These are phyloP conservation scores for Copsychus sechellarum DNA, from an alignment of 2,113 vertebrate genomes.

Conservation along the genomic window DNA sequence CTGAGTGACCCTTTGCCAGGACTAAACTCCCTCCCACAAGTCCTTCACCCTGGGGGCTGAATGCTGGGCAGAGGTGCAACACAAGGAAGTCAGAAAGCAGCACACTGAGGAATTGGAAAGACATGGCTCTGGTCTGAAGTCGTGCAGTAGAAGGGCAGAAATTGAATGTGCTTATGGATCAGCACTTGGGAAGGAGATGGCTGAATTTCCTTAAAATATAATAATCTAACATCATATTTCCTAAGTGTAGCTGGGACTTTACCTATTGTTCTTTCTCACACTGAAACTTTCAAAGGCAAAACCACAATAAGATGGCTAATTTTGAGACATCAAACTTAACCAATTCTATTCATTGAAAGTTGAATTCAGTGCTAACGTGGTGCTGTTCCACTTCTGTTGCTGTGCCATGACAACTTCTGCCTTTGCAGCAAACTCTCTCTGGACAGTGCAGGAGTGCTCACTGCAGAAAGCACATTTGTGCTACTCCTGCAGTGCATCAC, in stretches of 20 bases:
- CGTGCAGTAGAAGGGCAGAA: neutral
- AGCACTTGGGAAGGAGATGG: neutral
- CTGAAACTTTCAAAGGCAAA: neutral
- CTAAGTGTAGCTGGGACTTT: neutral
- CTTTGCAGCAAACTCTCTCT: neutral
- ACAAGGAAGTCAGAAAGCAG: neutral
- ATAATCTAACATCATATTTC: neutral
- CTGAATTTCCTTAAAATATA: neutral
- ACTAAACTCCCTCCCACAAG: neutral
- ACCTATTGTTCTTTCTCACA: neutral
- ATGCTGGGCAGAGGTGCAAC: neutral
- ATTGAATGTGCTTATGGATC: neutral
- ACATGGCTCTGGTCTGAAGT: neutral
- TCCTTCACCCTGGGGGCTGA: neutral
- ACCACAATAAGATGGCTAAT: neutral
- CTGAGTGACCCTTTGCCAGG: neutral
- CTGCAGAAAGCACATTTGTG: neutral
- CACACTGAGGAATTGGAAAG: neutral
- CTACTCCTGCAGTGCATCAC: neutral
- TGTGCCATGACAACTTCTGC: neutral
- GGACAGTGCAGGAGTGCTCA: neutral
- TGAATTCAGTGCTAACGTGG: neutral
- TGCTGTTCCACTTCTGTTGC: neutral
- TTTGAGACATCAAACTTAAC: neutral
- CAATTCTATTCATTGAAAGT: neutral